Base-by-base conservation (phyloP, 1,140 invertebrate species). In the Drosophila albomicans region DNA sequence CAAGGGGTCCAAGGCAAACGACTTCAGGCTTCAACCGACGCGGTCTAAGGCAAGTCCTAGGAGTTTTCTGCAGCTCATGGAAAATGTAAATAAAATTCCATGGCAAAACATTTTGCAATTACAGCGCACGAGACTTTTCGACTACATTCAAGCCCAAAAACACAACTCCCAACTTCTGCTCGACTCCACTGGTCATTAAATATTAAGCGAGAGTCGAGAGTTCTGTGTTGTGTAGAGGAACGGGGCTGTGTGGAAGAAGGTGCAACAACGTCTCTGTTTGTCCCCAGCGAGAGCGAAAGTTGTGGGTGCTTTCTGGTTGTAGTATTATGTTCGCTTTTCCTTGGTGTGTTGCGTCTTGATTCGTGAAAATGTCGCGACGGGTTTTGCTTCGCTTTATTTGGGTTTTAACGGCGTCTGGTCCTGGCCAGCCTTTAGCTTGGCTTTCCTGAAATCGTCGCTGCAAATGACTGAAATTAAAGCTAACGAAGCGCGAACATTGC, bases 51-150 rank as follows among this genome's bases (percentile, higher is more conserved):
- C 58, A 61, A 56, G 32, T 56, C 59, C 57, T 75, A 54, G 30
- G 49, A 56, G 67, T 75, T 61, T 51, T 63, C 32, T 66, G 65
- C 69, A 78, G 65, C 78, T 82, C 79, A 82, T 82, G 78, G 79
- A 77, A 82, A 82, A 82, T 82, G 79, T 82, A 82, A 82, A 82
- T 82, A 79, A 80, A 82, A 82, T 82, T 82, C 78, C 78, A 77
- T 65, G 66, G 78, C 74, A 65, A 77, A 79, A 80, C 79, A 81
- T 81, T 82, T 81, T 69, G 79, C 79, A 81, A 81, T 81, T 81
- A 81, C 79, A 59, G 62, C 15, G 68, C 77, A 68, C 74, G 61
- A 75, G 58, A 58, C 72, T 57, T 48, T 56, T 75, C 41, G 30
- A 45, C 49, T 65, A 41, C 48, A 45, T n/a, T 4, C 46, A 35